These are phyloP conservation scores for Cheilinus undulatus DNA, from an alignment of 2,113 vertebrate species.

Conservation along the genomic window DNA sequence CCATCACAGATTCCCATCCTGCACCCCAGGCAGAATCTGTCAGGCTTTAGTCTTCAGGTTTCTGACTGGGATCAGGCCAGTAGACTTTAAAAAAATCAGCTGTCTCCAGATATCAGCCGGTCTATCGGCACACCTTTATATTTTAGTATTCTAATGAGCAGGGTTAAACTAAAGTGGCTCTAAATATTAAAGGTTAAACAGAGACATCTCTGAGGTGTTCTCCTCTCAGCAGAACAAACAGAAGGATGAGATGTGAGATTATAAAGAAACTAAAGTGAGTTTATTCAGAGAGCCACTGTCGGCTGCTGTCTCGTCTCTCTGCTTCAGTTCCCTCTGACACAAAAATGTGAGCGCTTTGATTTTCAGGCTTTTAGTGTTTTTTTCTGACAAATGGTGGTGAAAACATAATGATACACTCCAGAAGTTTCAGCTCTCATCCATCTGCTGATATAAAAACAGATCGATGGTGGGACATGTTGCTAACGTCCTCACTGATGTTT, in stretches of 20 bases:
- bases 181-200: too few relatives aligned
- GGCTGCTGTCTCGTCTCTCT: slow-evolving; percentile 30
- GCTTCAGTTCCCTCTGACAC: slow-evolving; percentile 46
- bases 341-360: slow-evolving; percentile 32
- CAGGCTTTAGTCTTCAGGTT: too few relatives aligned
- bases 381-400: slow-evolving; percentile 48
- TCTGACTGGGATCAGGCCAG: too few relatives aligned
- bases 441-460: slow-evolving; percentile 60
- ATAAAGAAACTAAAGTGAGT: not conserved
- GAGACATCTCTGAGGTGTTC: too few relatives aligned
- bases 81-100: too few relatives aligned
- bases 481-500: slow-evolving; percentile 37
- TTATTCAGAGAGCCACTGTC: not conserved
- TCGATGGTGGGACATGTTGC: slow-evolving; percentile 63
- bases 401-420: slow-evolving; percentile 59
- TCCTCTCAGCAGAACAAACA: too few relatives aligned
- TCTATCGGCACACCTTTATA: too few relatives aligned
- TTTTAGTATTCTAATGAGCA: too few relatives aligned
- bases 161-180: too few relatives aligned
- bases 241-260: not conserved
- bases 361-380: slow-evolving; percentile 58
- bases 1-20: too few relatives aligned
- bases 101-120: too few relatives aligned
- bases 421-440: slow-evolving; percentile 47
- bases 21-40: too few relatives aligned